Base-by-base conservation (phyloP, 2,113 vertebrate genomes). In the Caranx ignobilis region DNA sequence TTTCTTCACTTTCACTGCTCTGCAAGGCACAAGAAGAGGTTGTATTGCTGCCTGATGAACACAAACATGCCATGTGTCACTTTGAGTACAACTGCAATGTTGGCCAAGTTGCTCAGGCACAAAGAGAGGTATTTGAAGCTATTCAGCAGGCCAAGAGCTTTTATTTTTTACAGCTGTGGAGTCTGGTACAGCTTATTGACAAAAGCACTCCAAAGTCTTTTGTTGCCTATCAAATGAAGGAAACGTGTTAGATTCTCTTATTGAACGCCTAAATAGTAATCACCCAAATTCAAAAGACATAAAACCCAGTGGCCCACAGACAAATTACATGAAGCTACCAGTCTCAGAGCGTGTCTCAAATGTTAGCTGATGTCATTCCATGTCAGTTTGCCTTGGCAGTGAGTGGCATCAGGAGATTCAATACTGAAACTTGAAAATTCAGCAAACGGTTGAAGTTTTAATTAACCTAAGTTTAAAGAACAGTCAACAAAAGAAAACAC, bases 81-180 rank as follows among this genome's bases (percentile, higher is more conserved):
- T 69, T 48, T 79, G 52, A 67, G 31, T 34, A 47, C 52, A 59
- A 32, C 34, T 75, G 34, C 4, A 16, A 52, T 13, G 50, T 45
- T 81, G 43, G 73, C 39, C 48, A 6, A 59, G 77, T 47, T 54
- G 47, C 37, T 65, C 12, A 7, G 15, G 47, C 59, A 74, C 59
- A 82, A n/a, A 84, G 70, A 19, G n/a, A 48, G 6, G 35, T 65
- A 72, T 79, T 35, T 66, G 57, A 70, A 67, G 32, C 31, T 26
- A 47, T 48, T 69, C 13, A 65, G 62, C 50, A 39, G 56, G 48
- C 75, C 61, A 64, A 43, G 11, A 74, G 60, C 18, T 75, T 74
- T 71, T 55, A 52, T 79, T 79, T 67, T 65, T 45, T 68, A 47
- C 69, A 80, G 72, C 68, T 77, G 84, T 77, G 43, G 6, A 64